A percentile compares a stretch with the other conserved stretches of the same genome.
These are phyloP conservation scores for Lysandra coridon DNA, from an alignment of 2,888 invertebrate species.

Conservation along the genomic window DNA sequence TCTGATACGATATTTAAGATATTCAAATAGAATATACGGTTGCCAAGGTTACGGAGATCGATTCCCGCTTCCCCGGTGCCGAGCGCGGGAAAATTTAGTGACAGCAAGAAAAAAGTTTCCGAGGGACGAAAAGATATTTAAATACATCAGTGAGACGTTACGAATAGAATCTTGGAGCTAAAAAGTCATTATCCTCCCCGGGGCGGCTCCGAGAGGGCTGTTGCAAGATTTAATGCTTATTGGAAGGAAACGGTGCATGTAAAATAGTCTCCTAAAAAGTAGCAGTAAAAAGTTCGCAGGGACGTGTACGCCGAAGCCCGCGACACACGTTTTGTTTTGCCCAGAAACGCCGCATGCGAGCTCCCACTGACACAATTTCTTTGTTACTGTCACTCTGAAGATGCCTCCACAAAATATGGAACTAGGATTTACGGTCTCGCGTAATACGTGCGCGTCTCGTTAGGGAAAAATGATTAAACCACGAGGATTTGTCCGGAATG, in stretches of 20 bases:
- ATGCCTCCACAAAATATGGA: slow-evolving; percentile 44
- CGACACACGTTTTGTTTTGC: slow-evolving; percentile 32
- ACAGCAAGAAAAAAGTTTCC: neutral
- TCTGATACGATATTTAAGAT: slow-evolving; percentile 23
- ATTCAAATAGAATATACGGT: slow-evolving; percentile 26
- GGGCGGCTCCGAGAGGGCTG: slow-evolving; percentile 24
- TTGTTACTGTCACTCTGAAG: slow-evolving; percentile 52
- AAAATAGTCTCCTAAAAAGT: slow-evolving; percentile 32
- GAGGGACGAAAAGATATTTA: slow-evolving; percentile 21
- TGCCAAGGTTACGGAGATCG: slow-evolving; percentile 26
- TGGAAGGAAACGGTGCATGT: slow-evolving; percentile 32
- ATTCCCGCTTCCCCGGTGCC: neutral
- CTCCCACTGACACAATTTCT: slow-evolving; percentile 56
- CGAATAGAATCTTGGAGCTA: slow-evolving; percentile 42
- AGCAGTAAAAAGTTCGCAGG: slow-evolving; percentile 30
- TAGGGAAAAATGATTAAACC: neutral
- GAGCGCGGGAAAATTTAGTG: neutral
- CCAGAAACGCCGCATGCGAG: slow-evolving; percentile 36
- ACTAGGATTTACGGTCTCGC: slow-evolving; percentile 33
- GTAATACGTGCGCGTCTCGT: slow-evolving; percentile 4
- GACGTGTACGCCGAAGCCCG: slow-evolving; percentile 7
- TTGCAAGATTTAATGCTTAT: slow-evolving; percentile 33
- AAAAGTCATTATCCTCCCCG: slow-evolving; percentile 34
- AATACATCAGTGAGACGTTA: slow-evolving; percentile 33
- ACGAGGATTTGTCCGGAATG: neutral